These are phyloP conservation scores for Prosapia bicincta DNA, from an alignment of 2,888 invertebrate species.

Conservation along the genomic window DNA sequence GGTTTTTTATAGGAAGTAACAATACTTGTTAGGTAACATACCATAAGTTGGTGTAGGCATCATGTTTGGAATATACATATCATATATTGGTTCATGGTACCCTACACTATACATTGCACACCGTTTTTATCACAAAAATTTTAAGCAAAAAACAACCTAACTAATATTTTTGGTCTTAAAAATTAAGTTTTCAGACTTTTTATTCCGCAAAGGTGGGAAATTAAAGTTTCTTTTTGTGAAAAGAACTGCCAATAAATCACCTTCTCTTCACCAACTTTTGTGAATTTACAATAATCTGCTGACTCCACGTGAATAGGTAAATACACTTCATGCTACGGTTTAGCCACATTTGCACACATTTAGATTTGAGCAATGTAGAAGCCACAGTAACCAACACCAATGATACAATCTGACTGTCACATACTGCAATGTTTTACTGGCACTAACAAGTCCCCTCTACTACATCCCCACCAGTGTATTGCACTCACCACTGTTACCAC, in stretches of 20 bases:
- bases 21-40: neutral
- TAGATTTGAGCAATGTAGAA: constrained; percentile 26
- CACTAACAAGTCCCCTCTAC: neutral
- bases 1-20: no score
- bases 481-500: neutral
- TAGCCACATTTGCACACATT: constrained; percentile 45
- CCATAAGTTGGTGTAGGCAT: neutral
- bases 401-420: neutral
- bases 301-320: constrained; percentile 89
- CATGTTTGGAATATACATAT: neutral
- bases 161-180: neutral
- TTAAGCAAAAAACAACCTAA: neutral
- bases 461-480: neutral
- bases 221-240: neutral
- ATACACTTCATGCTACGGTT: constrained; percentile 63
- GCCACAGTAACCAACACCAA: neutral
- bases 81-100: neutral
- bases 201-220: neutral
- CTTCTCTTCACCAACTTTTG: constrained; percentile 92
- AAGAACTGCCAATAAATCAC: constrained; percentile 51
- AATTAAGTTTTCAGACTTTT: neutral
- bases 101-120: neutral
- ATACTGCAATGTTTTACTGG: constrained; percentile 4
- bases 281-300: constrained; percentile 89
- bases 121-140: neutral